Conservation (phyloP, 2,888 invertebrate species). For the Hemicrepidius hirtus region DNA sequence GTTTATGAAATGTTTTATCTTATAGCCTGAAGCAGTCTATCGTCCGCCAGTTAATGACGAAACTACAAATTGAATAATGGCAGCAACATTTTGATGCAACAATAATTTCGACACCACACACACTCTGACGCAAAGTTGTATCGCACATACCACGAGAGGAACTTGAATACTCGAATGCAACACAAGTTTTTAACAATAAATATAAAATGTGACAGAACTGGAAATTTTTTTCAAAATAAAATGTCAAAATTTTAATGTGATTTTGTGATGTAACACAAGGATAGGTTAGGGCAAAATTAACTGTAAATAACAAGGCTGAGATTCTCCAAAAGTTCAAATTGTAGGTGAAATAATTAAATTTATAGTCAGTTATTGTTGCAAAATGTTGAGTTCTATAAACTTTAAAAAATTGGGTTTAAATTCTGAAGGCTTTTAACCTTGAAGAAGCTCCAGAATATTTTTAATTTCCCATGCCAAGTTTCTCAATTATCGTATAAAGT, state of each 20-base stretch:
- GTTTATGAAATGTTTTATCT: conserved; percentile 39
- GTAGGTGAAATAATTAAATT: conserved; percentile 25
- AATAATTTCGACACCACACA: conserved; percentile 56
- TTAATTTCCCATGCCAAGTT: background rate
- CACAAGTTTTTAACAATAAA: conserved; percentile 16
- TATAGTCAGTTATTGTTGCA: background rate
- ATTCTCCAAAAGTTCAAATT: conserved; percentile 9
- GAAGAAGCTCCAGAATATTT: too few species aligned
- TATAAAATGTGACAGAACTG: conserved; percentile 7
- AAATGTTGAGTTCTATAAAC: too few species aligned
- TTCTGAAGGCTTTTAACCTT: too few species aligned
- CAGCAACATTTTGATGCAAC: conserved; percentile 61
- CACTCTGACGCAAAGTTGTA: conserved; percentile 55
- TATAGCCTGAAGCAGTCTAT: conserved; percentile 48
- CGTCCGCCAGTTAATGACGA: conserved; percentile 54
- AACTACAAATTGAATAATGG: conserved; percentile 64
- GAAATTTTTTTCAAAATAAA: conserved; percentile 9
- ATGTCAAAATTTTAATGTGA: conserved; percentile 12
- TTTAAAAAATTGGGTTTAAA: too few species aligned
- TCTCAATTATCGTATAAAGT: background rate
- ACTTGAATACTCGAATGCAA: conserved; percentile 26
- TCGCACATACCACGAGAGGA: conserved; percentile 51
- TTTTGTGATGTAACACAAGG: background rate
- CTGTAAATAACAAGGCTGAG: conserved; percentile 4
- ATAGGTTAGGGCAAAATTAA: background rate